Base-by-base conservation (phyloP, 1,140 invertebrate genomes). In the Pteromalus puparum region DNA sequence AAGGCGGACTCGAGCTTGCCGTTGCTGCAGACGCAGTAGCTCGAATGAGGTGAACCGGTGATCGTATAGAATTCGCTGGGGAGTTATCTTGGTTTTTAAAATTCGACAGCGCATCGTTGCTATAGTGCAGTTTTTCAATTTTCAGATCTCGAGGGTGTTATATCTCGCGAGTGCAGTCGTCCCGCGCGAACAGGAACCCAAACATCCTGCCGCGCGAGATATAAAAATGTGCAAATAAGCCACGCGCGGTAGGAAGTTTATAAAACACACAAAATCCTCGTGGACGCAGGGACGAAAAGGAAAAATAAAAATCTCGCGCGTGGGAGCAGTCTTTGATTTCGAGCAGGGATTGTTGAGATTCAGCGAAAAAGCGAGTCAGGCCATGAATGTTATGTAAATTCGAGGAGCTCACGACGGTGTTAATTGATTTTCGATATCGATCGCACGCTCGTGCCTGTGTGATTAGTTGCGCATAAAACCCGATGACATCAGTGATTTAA, bases 161-260 rank as follows among this genome's bases (percentile, higher is more conserved):
- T 28, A 48, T 83, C 30, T 34, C n/a, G 53, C 46, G 13, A 38
- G 28, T 26, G 61, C 34, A 61, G 38, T 10, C 5, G 26, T 48
- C 18, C 48, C 34, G 12, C 67, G 5, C 38, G 30, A 81, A 77
- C 81, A 48, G 74, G 61, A 70, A 70, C 81, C 48, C 38, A 77
- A 83, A 77, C 74, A 77, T 68, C 81, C 73, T 77, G 34, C 48
- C 48, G 30, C 7, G 30, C 28, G 28, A 9, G 26, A 68, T 61
- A 77, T 83, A 83, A 83, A 82, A 76, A 76, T 76, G 21, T 83
- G 65, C 61, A 77, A 83, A 83, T 82, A 82, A 75, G 73, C 65
- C 24, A n/a, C 74, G 38, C 24, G 30, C 74, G 38, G 38, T 34
- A 42, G 30, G 48, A 74, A 82, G 42, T 74, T 61, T 30, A 61